Evolutionary conservation across 2,888 invertebrate species (phyloP), one percentile per base, ranked within the genome.

Genomic region (Agriotes lineatus): DNA sequence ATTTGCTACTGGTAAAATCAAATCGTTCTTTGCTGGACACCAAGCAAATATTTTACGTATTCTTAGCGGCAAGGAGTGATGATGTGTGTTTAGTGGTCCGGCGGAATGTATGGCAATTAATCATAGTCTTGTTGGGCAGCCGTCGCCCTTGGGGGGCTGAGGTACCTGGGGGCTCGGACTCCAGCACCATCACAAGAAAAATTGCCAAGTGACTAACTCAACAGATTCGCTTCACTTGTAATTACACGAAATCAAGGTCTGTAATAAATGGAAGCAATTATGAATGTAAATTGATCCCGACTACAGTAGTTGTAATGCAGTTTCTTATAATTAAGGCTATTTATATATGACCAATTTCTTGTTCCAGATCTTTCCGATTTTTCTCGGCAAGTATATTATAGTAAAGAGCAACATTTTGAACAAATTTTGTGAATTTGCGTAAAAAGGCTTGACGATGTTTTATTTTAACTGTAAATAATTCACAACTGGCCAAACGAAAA

Each of bases 51-150:
- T 45, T 45, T 52, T 22, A 33, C 18, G 30, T 42, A 54, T 65
- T 60, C 20, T 57, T 59, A 33, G 30, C 70, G 56, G 69, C 69
- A 65, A 74, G 74, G 71, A 77, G 76, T 77, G 76, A 77, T 76
- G 76, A 78, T 78, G 75, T 78, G 78, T 77, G 75, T 78, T 78
- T 78, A 78, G 76, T 72, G 71, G 70, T 75, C 57, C 75, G 72
- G 73, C 73, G 81, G 81, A 81, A 81, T 81, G 80, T 75, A 73
- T 74, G 71, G 73, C 74, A 76, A 81, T 81, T 79, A 80, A 81
- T 81, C 81, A 80, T 73, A 73, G 80, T 79, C 81, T 81, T 70
- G 79, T 81, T 81, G 78, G 76, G 70, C 72, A 74, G 77, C 69
- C 74, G 65, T 70, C 73, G 74, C 75, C 76, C 74, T 72, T 74